These are phyloP conservation scores for Ommatoiulus sabulosus DNA, from an alignment of 2,888 invertebrate species.

Conservation along the genomic window DNA sequence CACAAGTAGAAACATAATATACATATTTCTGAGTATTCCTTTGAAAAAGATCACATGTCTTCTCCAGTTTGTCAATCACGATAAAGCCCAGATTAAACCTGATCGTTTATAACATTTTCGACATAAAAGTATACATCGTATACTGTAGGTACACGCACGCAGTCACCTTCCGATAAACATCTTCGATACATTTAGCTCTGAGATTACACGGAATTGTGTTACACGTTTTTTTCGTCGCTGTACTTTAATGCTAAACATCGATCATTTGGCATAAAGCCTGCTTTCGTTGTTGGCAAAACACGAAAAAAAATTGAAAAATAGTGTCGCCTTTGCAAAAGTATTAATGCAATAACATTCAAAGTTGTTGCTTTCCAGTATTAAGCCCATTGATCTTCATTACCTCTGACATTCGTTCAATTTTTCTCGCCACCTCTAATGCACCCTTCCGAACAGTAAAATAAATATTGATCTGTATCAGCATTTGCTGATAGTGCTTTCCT, in stretches of 20 bases:
- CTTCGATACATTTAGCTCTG: neutral
- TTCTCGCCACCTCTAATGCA: slow-evolving; percentile 41
- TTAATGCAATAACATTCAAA: slow-evolving; percentile 44
- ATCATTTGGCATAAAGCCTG: slow-evolving; percentile 9
- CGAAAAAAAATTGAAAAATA: slow-evolving; percentile 29
- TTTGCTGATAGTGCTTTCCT: slow-evolving; percentile 29
- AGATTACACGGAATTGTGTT: slow-evolving; percentile 12
- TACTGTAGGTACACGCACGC: too few relatives aligned
- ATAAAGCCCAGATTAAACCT: neutral
- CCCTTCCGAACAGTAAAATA: slow-evolving; percentile 33
- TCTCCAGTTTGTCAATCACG: neutral
- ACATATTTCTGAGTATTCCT: neutral
- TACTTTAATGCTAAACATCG: slow-evolving; percentile 41
- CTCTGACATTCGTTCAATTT: slow-evolving; percentile 40
- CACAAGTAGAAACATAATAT: neutral
- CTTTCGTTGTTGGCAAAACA: neutral
- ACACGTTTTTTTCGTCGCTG: neutral
- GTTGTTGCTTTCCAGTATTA: slow-evolving; percentile 41
- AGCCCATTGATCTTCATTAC: slow-evolving; percentile 41
- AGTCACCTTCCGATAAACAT: neutral
- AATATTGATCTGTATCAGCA: slow-evolving; percentile 34
- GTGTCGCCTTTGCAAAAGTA: neutral
- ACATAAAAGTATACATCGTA: neutral
- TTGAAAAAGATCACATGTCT: neutral
- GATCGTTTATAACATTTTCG: neutral